Percentiles rank a stretch among this genome's conserved stretches.
Conservation (phyloP, 2,113 vertebrate species). For the Rutilus rutilus region DNA sequence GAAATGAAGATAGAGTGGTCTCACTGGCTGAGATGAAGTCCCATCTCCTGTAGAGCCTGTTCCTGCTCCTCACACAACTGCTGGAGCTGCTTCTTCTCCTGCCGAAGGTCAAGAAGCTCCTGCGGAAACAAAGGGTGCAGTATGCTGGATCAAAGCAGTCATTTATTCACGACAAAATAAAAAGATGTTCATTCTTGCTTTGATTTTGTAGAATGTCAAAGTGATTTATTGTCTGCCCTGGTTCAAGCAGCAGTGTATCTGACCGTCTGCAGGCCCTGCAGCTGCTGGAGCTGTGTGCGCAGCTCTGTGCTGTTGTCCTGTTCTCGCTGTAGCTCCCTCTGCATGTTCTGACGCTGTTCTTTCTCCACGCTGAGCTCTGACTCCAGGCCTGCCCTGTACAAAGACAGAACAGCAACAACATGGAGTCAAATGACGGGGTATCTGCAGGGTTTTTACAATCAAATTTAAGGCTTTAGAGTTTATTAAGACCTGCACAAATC, state of each 20-base stretch:
- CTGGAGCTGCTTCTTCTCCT: slow-evolving; percentile 89
- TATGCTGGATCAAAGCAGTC: neutral
- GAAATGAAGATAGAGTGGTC: slow-evolving; percentile 21
- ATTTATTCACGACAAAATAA: neutral
- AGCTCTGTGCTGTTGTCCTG: slow-evolving; percentile 87
- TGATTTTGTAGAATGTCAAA: neutral
- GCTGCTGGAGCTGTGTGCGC: slow-evolving; percentile 89
- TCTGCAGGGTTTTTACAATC: too few species aligned
- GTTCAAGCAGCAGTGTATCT: slow-evolving; percentile 40
- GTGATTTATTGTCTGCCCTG: neutral
- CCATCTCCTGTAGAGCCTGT: slow-evolving; percentile 97
- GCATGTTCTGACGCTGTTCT: slow-evolving; percentile 88
- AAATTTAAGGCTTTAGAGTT: too few species aligned
- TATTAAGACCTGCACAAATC: too few species aligned
- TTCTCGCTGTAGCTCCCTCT: slow-evolving; percentile 86
- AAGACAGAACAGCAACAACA: slow-evolving; percentile 23
- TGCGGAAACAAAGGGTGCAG: slow-evolving; percentile 58
- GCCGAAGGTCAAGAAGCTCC: slow-evolving; percentile 87
- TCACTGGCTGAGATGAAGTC: slow-evolving; percentile 97
- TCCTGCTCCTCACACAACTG: slow-evolving; percentile 91
- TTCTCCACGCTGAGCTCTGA: slow-evolving; percentile 88
- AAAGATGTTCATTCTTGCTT: neutral
- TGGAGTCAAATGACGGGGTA: too few species aligned
- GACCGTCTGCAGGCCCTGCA: slow-evolving; percentile 85
- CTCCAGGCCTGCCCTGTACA: slow-evolving; percentile 85